Conservation (phyloP, 2,113 vertebrate genomes). For the Sitta europaea region DNA sequence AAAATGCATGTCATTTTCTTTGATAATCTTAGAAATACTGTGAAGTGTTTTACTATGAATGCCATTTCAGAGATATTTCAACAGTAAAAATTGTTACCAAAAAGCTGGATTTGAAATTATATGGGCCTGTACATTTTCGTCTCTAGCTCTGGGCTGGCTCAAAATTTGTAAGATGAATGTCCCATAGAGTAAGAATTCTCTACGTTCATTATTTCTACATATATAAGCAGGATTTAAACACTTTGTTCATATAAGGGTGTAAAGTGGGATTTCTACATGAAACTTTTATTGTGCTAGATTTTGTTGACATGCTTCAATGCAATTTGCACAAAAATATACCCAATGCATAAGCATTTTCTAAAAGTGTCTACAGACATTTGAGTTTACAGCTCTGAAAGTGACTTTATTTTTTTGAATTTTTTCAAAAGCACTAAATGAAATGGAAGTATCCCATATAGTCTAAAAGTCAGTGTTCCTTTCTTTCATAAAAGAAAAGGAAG, state of each 20-base stretch:
- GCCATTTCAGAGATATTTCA: neutral
- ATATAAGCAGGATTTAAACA: neutral
- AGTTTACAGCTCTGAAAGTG: neutral
- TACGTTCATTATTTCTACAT: neutral
- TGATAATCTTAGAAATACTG: neutral
- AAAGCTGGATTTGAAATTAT: neutral
- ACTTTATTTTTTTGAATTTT: neutral
- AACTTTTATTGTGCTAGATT: neutral
- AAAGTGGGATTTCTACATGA: neutral
- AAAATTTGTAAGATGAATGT: neutral
- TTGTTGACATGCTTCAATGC: neutral
- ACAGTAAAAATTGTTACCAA: neutral
- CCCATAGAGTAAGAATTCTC: neutral
- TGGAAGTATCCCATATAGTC: neutral
- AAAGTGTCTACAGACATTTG: neutral
- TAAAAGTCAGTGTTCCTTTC: neutral
- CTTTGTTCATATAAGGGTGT: neutral
- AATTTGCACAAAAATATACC: neutral
- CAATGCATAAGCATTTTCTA: neutral
- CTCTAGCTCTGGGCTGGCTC: neutral
- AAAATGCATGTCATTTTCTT: neutral
- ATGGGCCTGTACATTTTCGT: neutral
- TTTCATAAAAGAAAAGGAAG: fast-evolving
- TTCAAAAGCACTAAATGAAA: neutral
- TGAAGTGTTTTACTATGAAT: neutral